A percentile compares a stretch with the other conserved stretches of the same genome.
These are phyloP conservation scores for Venustaconcha ellipsiformis DNA, from an alignment of 1,140 invertebrate genomes.

Conservation along the genomic window DNA sequence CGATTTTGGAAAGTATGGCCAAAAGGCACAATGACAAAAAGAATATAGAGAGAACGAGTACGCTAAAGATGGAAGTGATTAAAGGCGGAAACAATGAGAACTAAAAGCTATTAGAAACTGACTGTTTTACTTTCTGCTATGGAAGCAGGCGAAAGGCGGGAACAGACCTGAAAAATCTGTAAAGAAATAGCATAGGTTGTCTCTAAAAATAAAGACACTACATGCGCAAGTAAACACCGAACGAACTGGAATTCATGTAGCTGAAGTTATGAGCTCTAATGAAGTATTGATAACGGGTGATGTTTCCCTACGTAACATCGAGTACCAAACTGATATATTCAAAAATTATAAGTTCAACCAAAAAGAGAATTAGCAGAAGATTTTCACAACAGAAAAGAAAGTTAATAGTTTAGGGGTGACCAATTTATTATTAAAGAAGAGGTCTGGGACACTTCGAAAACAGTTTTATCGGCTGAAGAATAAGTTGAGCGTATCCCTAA, in stretches of 20 bases:
- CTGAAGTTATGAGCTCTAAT: background rate
- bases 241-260: background rate
- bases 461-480: too few relatives aligned
- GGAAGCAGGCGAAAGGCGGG: background rate
- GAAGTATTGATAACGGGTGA: background rate
- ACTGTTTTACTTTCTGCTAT: background rate
- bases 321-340: too few relatives aligned
- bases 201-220: background rate
- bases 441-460: background rate
- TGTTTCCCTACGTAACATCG: too few relatives aligned
- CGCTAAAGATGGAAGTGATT: constrained; percentile 1
- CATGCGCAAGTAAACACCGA: background rate
- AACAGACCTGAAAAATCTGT: background rate
- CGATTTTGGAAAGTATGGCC: background rate
- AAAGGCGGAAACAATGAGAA: constrained; percentile 1
- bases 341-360: too few relatives aligned
- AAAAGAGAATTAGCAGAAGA: background rate
- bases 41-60: constrained; percentile 13
- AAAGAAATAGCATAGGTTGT: background rate
- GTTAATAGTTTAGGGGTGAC: background rate
- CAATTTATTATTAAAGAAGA: background rate
- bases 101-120: constrained; percentile 1
- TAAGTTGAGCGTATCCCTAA: background rate
- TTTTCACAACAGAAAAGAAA: background rate
- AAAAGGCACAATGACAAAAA: constrained; percentile 15